Conservation (phyloP, 2,113 vertebrate species). For the Gadus macrocephalus region DNA sequence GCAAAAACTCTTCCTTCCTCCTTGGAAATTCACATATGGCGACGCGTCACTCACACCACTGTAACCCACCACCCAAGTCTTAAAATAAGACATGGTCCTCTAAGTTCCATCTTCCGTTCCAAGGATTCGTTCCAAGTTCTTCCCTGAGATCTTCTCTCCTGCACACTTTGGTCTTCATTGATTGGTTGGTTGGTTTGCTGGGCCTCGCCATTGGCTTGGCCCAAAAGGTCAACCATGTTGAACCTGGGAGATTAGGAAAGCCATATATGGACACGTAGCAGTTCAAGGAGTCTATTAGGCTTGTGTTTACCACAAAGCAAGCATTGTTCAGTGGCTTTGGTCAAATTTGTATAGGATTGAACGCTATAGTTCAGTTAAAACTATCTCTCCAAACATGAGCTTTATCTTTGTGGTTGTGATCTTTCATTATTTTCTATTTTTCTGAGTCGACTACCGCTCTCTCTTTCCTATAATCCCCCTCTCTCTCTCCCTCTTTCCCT, state of each 20-base stretch:
- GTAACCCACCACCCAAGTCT: constrained; percentile 22
- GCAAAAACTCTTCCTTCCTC: constrained; percentile 29
- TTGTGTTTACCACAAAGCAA: neutral
- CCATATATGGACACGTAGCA: constrained; percentile 47
- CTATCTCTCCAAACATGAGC: neutral
- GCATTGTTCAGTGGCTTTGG: too few relatives aligned
- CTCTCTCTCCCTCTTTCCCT: constrained; percentile 10
- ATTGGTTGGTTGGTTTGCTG: constrained; percentile 31
- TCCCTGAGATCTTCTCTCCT: constrained; percentile 21
- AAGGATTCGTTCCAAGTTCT: constrained; percentile 31
- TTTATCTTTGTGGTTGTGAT: neutral
- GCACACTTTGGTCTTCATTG: constrained; percentile 1
- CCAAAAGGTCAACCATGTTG: constrained; percentile 31
- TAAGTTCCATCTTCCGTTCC: constrained; percentile 28
- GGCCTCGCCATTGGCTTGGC: constrained; percentile 22
- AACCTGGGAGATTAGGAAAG: constrained; percentile 17
- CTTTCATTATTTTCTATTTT: neutral
- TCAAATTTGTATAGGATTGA: too few relatives aligned
- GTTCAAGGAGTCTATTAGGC: neutral
- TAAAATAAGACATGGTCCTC: constrained; percentile 15
- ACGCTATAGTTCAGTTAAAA: too few relatives aligned
- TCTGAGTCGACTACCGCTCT: neutral
- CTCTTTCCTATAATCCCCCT: neutral
- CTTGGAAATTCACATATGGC: constrained; percentile 37
- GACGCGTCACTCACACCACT: neutral